These are phyloP conservation scores for Caenorhabditis auriculariae DNA, from an alignment of 2,888 invertebrate species.

Conservation along the genomic window DNA sequence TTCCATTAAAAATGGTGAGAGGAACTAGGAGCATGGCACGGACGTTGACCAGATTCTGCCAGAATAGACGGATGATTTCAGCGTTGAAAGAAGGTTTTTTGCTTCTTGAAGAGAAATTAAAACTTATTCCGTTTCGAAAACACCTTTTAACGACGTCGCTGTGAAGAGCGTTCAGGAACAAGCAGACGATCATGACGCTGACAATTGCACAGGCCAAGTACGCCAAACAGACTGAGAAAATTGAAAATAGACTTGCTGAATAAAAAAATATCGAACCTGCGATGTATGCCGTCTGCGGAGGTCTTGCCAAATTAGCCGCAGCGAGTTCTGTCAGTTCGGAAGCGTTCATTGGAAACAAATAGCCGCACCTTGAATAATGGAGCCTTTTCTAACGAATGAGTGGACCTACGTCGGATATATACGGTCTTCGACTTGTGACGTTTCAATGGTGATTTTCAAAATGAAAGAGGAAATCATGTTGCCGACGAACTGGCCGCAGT, in stretches of 20 bases:
- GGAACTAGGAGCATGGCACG: slow-evolving; percentile 79
- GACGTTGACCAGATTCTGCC: slow-evolving; percentile 80
- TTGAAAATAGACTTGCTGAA: not conserved
- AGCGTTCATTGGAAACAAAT: slow-evolving; percentile 50
- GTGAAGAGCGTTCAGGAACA: slow-evolving; percentile 86
- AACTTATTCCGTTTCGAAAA: not conserved
- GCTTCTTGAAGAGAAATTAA: slow-evolving; percentile 13
- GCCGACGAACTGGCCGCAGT: slow-evolving; percentile 91
- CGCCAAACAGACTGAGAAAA: slow-evolving; percentile 68
- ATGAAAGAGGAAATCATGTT: slow-evolving; percentile 83
- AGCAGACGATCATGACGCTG: slow-evolving; percentile 82
- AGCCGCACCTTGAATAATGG: slow-evolving; percentile 49
- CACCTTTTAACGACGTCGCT: slow-evolving; percentile 70
- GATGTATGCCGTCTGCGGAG: slow-evolving; percentile 71
- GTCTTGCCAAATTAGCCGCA: slow-evolving; percentile 72
- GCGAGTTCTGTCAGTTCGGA: slow-evolving; percentile 36
- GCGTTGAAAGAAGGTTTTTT: slow-evolving; percentile 27
- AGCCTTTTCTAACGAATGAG: not conserved
- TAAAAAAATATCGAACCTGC: slow-evolving; percentile 14
- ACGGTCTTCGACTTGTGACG: slow-evolving; percentile 24
- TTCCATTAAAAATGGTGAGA: slow-evolving; percentile 91
- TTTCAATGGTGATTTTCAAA: slow-evolving; percentile 40
- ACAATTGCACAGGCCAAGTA: slow-evolving; percentile 83
- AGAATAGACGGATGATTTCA: slow-evolving; percentile 70
- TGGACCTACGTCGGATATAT: slow-evolving; percentile 45